phyloP scores from a whole-genome alignment of 2,113 vertebrate species.

The Propithecus coquereli region DNA sequence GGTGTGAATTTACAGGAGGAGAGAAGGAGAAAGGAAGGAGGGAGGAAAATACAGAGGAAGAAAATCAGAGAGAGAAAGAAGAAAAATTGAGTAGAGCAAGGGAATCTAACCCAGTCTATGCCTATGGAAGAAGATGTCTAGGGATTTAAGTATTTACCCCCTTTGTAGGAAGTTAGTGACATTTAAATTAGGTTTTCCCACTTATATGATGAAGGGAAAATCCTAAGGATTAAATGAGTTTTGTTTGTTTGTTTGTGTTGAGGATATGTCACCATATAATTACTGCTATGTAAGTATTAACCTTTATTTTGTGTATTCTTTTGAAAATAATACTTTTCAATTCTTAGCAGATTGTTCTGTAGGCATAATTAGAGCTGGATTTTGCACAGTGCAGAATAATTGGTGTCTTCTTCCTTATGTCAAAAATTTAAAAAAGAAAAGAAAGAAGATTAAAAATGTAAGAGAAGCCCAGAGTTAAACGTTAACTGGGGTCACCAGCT shows the following conservation, averaged over 20 bases:
- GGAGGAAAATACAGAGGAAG: not conserved
- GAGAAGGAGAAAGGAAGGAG: not conserved
- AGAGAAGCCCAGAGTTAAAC: not conserved
- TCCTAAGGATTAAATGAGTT: not conserved
- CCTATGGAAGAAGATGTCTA: not conserved
- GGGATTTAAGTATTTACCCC: not conserved
- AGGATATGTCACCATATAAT: not conserved
- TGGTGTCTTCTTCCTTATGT: not conserved
- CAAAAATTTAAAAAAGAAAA: not conserved
- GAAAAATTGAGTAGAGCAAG: not conserved
- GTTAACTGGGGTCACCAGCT: not conserved
- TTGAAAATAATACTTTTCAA: not conserved
- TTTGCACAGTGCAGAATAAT: not conserved
- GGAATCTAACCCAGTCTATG: not conserved
- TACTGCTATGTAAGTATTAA: not conserved
- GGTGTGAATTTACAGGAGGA: not conserved
- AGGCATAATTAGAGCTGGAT: not conserved
- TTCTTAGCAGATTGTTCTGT: not conserved
- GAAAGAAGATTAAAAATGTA: not conserved
- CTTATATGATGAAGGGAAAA: not conserved
- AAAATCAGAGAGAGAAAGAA: not conserved
- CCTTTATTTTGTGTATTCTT: not conserved
- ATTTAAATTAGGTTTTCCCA: not conserved
- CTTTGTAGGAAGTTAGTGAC: not conserved
- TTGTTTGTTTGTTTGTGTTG: conserved; percentile 12